Evolutionary conservation across 2,888 invertebrate species (phyloP), one percentile per base, ranked within the genome.

Genomic region (Microdon myrmicae): DNA sequence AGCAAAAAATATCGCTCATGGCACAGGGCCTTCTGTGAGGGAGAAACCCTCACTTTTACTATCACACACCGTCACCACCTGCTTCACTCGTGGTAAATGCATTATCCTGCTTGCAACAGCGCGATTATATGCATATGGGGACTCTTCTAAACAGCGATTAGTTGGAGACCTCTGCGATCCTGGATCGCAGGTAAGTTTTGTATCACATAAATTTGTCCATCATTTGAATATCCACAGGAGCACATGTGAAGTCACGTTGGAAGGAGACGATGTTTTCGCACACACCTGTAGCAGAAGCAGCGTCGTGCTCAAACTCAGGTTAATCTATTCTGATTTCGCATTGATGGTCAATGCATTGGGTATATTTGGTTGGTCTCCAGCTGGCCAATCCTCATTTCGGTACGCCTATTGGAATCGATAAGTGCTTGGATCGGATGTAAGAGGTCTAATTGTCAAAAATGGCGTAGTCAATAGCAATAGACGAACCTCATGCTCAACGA

Each of bases 151-250:
- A 16, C n/a, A n/a, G n/a, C n/a, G n/a, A n/a, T n/a, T n/a, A n/a
- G n/a, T n/a, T n/a, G n/a, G 47, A n/a, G 12, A 41, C 9, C 31
- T 61, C 16, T 49, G 55, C 29, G 56, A 56, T 48, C 48, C 56
- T 12, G 60, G 53, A 45, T 61, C 56, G 26, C 56, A 61, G 37
- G 49, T 45, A 38, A 45, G 49, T 22, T 61, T 67, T 7, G 19
- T 61, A 1, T 26, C 45, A 3, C 31, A 54, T 9, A 22, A 35
- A 2, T 23, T 67, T 8, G 28, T 26, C 19, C 25, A 49, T 3
- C 7, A 6, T 3, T 54, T 61, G 12, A 19, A 37, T 6, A 28
- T 58, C 19, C 45, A 23, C 12, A 53, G 45, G 28, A 10, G 7
- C 3, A 56, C 43, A 23, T 48, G 16, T 34, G 12, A 48, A 8